A percentile compares a stretch with the other conserved stretches of the same genome.
These are phyloP conservation scores for Desmodus rotundus DNA, from an alignment of 2,113 vertebrate species.

Conservation along the genomic window DNA sequence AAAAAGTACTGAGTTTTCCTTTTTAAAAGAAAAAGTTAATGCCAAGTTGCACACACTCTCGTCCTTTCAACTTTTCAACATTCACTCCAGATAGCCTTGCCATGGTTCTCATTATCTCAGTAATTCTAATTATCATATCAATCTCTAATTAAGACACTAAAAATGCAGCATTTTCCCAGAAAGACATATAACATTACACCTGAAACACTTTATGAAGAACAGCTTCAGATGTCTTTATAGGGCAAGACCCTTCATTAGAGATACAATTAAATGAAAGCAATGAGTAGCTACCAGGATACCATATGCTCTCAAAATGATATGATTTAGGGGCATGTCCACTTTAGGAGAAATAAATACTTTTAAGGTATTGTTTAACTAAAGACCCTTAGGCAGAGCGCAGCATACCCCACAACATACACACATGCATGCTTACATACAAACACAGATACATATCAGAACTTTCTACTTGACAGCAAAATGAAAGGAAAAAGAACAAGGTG, in stretches of 20 bases:
- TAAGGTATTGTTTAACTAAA: background rate
- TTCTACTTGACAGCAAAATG: conserved; percentile 1
- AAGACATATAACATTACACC: background rate
- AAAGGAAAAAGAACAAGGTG: background rate
- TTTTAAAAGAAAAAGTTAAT: conserved; percentile 15
- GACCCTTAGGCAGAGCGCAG: background rate
- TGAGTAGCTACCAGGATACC: background rate
- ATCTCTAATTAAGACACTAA: background rate
- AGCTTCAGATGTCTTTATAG: background rate
- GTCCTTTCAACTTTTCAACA: conserved; percentile 2
- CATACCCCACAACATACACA: background rate
- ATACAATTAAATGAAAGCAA: conserved; percentile 1
- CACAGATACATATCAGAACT: background rate
- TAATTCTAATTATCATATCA: background rate
- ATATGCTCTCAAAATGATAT: conserved; percentile 16
- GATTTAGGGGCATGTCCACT: background rate
- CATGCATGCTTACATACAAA: background rate
- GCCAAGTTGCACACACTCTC: background rate
- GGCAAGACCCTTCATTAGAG: background rate
- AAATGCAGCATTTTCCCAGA: background rate
- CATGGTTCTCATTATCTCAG: background rate
- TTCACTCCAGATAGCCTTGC: background rate
- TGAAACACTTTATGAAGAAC: background rate
- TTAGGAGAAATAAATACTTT: background rate
- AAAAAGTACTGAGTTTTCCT: background rate